Evolutionary conservation across 2,113 vertebrate species (phyloP).

Genomic region (Centropristis striata): DNA sequence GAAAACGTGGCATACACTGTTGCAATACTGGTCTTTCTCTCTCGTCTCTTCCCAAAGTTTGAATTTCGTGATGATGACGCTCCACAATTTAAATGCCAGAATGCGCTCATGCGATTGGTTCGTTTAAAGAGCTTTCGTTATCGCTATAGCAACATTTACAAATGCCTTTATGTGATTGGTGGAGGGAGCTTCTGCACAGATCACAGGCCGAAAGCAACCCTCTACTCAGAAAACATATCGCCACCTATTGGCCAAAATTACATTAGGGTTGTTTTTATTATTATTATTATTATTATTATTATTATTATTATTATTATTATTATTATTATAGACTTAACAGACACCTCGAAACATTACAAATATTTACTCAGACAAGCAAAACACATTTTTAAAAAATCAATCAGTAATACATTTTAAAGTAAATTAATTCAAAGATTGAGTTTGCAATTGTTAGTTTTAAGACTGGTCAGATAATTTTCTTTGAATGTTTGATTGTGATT

Average conservation of each 20-base stretch:
- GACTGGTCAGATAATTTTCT: too few relatives aligned
- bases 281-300: too few relatives aligned
- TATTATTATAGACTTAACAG: too few relatives aligned
- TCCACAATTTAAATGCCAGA: conserved; percentile 78
- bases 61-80: conserved; percentile 25
- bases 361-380: too few relatives aligned
- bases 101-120: conserved; percentile 76
- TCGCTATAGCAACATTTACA: conserved; percentile 3
- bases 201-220: background rate
- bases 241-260: conserved; percentile 36
- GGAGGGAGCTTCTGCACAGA: background rate
- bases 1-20: background rate
- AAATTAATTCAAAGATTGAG: too few relatives aligned
- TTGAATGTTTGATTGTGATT: too few relatives aligned
- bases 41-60: background rate
- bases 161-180: conserved; percentile 73
- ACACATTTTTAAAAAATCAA: too few relatives aligned
- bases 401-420: too few relatives aligned
- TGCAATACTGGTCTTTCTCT: accelerated
- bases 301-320: too few relatives aligned
- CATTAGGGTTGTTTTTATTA: background rate
- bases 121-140: conserved; percentile 59
- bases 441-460: too few relatives aligned
- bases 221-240: background rate
- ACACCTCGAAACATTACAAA: too few relatives aligned